A percentile compares a stretch with the other conserved stretches of the same genome.
phyloP scores from a whole-genome alignment of 2,797 vertebrate genomes.

The Columba guinea region DNA sequence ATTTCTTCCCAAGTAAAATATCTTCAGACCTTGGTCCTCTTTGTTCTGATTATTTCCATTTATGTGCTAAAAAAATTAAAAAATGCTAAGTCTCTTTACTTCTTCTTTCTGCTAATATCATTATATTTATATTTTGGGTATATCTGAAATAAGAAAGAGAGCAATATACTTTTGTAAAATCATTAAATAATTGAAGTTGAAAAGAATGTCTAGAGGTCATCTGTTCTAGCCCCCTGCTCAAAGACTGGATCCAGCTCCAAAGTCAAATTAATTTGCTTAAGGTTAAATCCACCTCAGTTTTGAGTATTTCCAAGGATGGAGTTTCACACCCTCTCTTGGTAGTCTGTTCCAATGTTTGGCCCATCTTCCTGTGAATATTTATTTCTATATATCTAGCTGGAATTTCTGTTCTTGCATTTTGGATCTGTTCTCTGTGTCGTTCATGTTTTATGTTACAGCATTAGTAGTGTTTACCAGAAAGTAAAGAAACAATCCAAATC shows the following conservation, averaged over 20 bases:
- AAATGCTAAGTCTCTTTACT: rapidly evolving
- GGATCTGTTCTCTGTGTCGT: neutral
- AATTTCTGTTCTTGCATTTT: neutral
- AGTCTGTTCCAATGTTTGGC: neutral
- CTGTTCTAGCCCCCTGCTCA: neutral
- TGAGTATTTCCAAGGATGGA: neutral
- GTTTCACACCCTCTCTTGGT: neutral
- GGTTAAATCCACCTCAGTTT: neutral
- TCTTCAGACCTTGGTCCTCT: neutral
- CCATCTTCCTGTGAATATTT: neutral
- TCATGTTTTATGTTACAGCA: neutral
- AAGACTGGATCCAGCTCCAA: neutral
- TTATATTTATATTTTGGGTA: neutral
- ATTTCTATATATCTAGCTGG: neutral
- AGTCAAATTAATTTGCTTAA: neutral
- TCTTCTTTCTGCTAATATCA: neutral
- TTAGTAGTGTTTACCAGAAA: neutral
- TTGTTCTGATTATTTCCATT: neutral
- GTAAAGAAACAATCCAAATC: neutral
- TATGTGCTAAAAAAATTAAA: neutral
- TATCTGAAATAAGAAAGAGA: neutral
- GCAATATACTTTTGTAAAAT: neutral
- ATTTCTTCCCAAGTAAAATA: neutral
- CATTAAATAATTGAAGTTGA: neutral
- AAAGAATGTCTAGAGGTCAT: neutral